These are phyloP conservation scores for Nannoperca australis DNA, from an alignment of 2,797 vertebrate species.

Conservation along the genomic window DNA sequence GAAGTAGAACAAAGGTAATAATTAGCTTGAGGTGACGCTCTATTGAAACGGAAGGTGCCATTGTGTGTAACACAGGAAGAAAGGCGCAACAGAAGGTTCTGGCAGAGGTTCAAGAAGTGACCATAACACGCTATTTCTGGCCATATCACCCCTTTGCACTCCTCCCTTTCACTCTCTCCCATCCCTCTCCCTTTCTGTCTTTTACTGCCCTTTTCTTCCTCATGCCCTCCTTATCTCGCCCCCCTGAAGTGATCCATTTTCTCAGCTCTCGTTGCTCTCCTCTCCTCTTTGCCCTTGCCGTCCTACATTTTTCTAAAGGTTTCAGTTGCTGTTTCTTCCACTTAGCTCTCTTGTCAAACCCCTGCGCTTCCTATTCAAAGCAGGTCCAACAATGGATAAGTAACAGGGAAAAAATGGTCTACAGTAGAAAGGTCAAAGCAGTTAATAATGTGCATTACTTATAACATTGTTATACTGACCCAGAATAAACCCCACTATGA, in stretches of 20 bases:
- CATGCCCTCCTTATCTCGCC: slow-evolving; percentile 11
- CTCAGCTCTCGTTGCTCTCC: slow-evolving; percentile 1
- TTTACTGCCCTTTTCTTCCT: slow-evolving; percentile 10
- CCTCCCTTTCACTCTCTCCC: slow-evolving; percentile 4
- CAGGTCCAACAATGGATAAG: slow-evolving; percentile 34
- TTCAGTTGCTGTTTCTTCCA: slow-evolving; percentile 26
- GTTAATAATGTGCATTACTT: slow-evolving; percentile 30
- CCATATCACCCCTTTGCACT: background rate
- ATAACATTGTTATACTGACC: slow-evolving; percentile 36
- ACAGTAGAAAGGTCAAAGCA: slow-evolving; percentile 28
- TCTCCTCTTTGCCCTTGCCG: too few relatives aligned
- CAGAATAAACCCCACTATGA: slow-evolving; percentile 5
- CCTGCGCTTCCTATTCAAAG: slow-evolving; percentile 25
- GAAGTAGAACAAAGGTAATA: background rate
- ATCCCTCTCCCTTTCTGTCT: slow-evolving; percentile 15
- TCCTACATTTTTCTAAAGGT: slow-evolving; percentile 4
- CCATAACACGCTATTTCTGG: slow-evolving; percentile 64
- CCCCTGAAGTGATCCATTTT: slow-evolving; percentile 9
- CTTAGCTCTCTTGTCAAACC: background rate
- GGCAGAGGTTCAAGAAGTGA: slow-evolving; percentile 57
- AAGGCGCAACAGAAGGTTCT: slow-evolving; percentile 54
- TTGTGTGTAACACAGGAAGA: slow-evolving; percentile 56
- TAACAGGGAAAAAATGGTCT: slow-evolving; percentile 8
- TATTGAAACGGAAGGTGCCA: slow-evolving; percentile 29
- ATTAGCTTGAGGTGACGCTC: background rate